A percentile compares a stretch with the other conserved stretches of the same genome.
Conservation (phyloP, 2,113 vertebrate genomes). For the Mesitornis unicolor region DNA sequence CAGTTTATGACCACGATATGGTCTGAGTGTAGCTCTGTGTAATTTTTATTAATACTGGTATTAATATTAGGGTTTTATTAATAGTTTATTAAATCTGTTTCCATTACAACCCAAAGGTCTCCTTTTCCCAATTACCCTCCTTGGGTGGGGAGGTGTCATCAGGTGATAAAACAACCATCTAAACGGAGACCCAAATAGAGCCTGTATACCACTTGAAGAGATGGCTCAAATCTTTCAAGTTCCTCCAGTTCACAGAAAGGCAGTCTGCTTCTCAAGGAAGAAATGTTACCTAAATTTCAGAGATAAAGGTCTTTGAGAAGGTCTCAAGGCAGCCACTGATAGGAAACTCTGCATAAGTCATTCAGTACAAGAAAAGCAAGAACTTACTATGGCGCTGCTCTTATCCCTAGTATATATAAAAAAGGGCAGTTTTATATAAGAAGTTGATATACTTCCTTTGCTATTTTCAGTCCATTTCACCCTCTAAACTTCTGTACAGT, state of each 20-base stretch:
- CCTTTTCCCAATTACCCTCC: too few species aligned
- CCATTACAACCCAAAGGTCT: too few species aligned
- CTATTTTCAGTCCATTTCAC: neutral
- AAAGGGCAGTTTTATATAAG: neutral
- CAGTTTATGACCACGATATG: too few species aligned
- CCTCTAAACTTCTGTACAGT: neutral
- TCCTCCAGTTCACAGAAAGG: neutral
- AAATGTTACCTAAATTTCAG: neutral
- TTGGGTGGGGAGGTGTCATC: too few species aligned
- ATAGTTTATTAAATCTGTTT: too few species aligned
- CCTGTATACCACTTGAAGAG: neutral
- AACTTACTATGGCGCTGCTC: neutral
- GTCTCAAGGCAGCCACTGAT: neutral
- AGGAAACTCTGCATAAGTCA: neutral
- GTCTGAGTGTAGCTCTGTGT: too few species aligned
- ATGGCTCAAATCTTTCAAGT: neutral
- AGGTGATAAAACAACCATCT: too few species aligned
- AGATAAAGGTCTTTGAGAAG: neutral
- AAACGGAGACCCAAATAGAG: too few species aligned
- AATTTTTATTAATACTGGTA: too few species aligned
- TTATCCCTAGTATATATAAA: neutral
- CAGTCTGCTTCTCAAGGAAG: neutral
- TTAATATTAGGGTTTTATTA: too few species aligned
- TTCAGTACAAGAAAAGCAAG: neutral
- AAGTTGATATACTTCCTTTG: neutral